Base-by-base conservation (phyloP, 2,888 invertebrate genomes). In the Temnothorax ravouxi region DNA sequence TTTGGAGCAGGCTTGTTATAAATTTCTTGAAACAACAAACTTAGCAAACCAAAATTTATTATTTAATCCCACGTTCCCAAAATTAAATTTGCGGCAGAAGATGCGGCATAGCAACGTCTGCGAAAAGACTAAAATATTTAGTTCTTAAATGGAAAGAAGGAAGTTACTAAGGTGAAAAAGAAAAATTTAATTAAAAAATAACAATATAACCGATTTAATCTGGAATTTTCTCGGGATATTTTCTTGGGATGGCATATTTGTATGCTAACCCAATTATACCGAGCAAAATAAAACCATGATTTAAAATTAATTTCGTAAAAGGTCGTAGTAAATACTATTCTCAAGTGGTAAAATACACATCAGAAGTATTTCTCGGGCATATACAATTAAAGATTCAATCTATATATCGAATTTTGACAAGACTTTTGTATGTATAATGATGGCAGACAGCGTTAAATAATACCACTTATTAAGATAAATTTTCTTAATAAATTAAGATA, bases 221-320 rank as follows among this genome's bases (percentile, higher is more conserved):
- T 34, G 52, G 59, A 75, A 82, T 71, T 84, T 83, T 62, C 74
- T n/a, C 41, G 11, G 11, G 9, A 50, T 41, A 82, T 77, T 83
- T 84, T 62, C 69, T 25, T 41, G 1, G 18, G 56, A 74, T 52
- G n/a, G 77, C 47, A 44, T 61, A 75, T 18, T 52, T 47, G 38
- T 29, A 21, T 59, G n/a, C 41, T 79, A 88, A 83, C 83, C 83
- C 72, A 86, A 80, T 88, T 88, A 56, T 18, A 41, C 38, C 13
- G 44, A 61, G 9, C 29, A 21, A 71, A 83, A 83, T 64, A 83
- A 79, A 62, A 61, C 52, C 13, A 13, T 34, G 52, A 81, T 29
- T n/a, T 74, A 64, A 87, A 77, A 85, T 88, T 87, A 88, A 84
- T 88, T 88, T 80, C 76, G 50, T 66, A 77, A 85, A 66, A 66